Conservation (phyloP, 2,113 vertebrate genomes). For the Sebastes fasciatus region DNA sequence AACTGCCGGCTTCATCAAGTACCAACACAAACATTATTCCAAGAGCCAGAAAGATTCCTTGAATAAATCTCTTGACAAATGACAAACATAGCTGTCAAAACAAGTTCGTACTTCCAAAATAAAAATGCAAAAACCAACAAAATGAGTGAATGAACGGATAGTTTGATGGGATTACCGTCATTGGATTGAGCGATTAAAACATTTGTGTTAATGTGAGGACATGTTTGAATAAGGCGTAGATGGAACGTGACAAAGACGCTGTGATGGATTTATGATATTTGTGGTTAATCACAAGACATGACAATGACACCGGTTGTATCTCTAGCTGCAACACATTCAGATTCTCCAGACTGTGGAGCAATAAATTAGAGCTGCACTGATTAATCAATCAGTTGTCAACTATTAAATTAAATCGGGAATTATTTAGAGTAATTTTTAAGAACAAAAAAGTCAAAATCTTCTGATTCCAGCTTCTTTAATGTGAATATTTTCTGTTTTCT, state of each 20-base stretch:
- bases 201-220: background rate
- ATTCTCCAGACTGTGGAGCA: background rate
- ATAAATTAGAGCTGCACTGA: background rate
- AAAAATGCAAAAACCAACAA: background rate
- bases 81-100: constrained; percentile 17
- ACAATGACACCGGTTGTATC: background rate
- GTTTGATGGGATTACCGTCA: constrained; percentile 18
- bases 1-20: background rate
- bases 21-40: background rate
- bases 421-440: too few relatives aligned
- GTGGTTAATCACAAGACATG: background rate
- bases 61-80: background rate
- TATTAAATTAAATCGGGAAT: too few relatives aligned
- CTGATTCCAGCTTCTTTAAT: too few relatives aligned
- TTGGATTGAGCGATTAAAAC: constrained; percentile 11
- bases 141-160: constrained; percentile 24
- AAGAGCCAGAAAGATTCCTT: background rate
- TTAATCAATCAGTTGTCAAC: too few relatives aligned
- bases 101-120: background rate
- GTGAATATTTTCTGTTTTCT: too few relatives aligned
- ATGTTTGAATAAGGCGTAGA: constrained; percentile 32
- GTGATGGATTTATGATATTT: constrained; percentile 25
- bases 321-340: background rate
- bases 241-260: constrained; percentile 26
- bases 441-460: too few relatives aligned